Evolutionary conservation across 2,888 invertebrate species (phyloP).

Genomic region (Bombylius major): DNA sequence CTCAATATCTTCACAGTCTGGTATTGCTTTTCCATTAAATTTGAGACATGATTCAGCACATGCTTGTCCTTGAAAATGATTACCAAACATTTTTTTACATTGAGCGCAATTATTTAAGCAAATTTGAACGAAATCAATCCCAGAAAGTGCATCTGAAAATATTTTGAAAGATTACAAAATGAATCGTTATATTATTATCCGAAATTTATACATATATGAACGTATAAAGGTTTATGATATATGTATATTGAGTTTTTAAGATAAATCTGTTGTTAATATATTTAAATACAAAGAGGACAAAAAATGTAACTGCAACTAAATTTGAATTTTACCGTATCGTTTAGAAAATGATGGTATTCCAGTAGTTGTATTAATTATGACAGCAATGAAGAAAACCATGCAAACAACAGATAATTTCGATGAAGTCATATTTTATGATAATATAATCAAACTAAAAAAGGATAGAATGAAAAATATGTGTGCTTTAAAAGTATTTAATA

Average conservation of each 20-base stretch:
- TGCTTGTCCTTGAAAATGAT: conserved; percentile 72
- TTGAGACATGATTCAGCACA: conserved; percentile 78
- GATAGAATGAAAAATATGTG: too few relatives aligned
- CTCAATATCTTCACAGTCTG: conserved; percentile 71
- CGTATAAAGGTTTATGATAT: too few relatives aligned
- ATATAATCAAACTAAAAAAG: too few relatives aligned
- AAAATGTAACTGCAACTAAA: too few relatives aligned
- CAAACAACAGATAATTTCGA: conserved; percentile 15
- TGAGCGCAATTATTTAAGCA: conserved; percentile 81
- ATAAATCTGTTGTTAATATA: too few relatives aligned
- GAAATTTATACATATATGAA: too few relatives aligned
- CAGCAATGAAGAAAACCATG: conserved; percentile 17
- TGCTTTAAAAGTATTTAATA: too few relatives aligned
- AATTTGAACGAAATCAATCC: conserved; percentile 48
- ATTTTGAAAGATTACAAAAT: too few relatives aligned
- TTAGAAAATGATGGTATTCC: conserved; percentile 31
- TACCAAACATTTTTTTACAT: conserved; percentile 78
- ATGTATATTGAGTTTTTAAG: background rate
- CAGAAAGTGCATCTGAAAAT: conserved; percentile 24
- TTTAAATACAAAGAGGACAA: too few relatives aligned
- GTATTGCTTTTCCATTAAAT: conserved; percentile 69
- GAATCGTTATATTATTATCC: too few relatives aligned
- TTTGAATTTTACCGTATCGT: conserved; percentile 25
- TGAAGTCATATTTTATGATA: background rate
- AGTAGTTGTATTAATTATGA: conserved; percentile 18